Conservation (phyloP, 2,888 invertebrate genomes). For the Cheilosia soror region DNA sequence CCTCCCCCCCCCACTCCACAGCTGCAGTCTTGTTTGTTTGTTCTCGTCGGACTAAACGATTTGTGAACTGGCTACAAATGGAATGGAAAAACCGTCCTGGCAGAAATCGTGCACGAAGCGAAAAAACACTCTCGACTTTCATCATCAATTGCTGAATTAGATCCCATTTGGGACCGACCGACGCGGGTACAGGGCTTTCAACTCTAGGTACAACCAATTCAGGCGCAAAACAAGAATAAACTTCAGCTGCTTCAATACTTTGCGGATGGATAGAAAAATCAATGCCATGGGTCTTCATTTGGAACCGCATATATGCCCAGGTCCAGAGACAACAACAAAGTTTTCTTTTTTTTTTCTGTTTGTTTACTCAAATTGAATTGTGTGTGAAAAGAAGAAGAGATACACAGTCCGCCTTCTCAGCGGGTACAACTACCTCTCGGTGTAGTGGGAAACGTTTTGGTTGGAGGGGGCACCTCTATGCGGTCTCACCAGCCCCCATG, state of each 20-base stretch:
- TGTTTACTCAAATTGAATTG: constrained; percentile 70
- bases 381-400: constrained; percentile 70
- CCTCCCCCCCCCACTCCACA: neutral
- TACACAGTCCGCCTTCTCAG: constrained; percentile 10
- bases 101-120: constrained; percentile 68
- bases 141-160: constrained; percentile 75
- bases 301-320: neutral
- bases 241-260: constrained; percentile 12
- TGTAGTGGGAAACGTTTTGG: constrained; percentile 59
- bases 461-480: constrained; percentile 16
- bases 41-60: constrained; percentile 61
- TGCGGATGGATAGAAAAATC: constrained; percentile 54
- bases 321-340: neutral
- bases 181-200: neutral
- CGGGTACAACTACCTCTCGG: neutral
- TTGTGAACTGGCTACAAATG: constrained; percentile 55
- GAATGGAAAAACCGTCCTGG: constrained; percentile 36
- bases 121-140: constrained; percentile 75
- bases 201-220: constrained; percentile 32
- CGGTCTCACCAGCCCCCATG: constrained; percentile 16
- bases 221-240: neutral
- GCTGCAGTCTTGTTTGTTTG: constrained; percentile 45
- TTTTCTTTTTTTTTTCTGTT: constrained; percentile 6
- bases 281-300: constrained; percentile 71
- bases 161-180: constrained; percentile 56